Base-by-base conservation (phyloP, 2,797 vertebrate species). In the Mycteria americana region DNA sequence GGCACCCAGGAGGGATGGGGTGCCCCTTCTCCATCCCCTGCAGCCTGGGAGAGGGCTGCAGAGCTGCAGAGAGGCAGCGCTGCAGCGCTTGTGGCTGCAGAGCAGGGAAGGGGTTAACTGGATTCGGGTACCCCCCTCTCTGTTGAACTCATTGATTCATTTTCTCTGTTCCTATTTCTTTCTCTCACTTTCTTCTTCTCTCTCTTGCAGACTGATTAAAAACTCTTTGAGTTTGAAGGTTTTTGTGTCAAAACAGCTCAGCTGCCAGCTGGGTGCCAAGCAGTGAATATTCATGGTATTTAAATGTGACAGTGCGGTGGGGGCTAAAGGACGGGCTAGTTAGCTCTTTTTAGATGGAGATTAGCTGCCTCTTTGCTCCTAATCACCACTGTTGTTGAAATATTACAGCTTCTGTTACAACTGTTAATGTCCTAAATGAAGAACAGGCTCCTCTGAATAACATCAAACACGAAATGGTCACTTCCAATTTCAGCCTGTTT, bases 331-430 rank as follows among this genome's bases (percentile, higher is more conserved):
- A 94, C 56, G 39, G 96, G 82, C 95, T 96, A 89, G 65, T 97
- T 95, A 95, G 95, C 43, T 85, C 97, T 97, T 97, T 97, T 96
- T 93, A 98, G 95, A 97, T 92, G 97, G 96, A 97, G 96, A 97
- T 96, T 92, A 98, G 95, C 95, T 92, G 92, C 93, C 90, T 83
- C 84, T 96, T 97, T 97, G 91, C 95, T 96, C 95, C 97, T 97
- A 97, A 98, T 98, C 97, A 96, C 92, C 91, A 85, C 96, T 97
- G 97, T 96, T 97, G 97, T 95, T 97, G 97, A 98, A 97, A 98
- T 97, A 97, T 96, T 96, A 96, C 92, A 88, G 93, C 95, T 98
- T 97, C 96, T 97, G 94, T 98, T 97, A 94, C 95, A 97, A 97
- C 94, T 94, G 92, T 91, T 97, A 96, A 97, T 97, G 95, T 69